Percentiles rank a stretch among this genome's conserved stretches.
Conservation (phyloP, 1,140 invertebrate species). For the Chymomyza costata region DNA sequence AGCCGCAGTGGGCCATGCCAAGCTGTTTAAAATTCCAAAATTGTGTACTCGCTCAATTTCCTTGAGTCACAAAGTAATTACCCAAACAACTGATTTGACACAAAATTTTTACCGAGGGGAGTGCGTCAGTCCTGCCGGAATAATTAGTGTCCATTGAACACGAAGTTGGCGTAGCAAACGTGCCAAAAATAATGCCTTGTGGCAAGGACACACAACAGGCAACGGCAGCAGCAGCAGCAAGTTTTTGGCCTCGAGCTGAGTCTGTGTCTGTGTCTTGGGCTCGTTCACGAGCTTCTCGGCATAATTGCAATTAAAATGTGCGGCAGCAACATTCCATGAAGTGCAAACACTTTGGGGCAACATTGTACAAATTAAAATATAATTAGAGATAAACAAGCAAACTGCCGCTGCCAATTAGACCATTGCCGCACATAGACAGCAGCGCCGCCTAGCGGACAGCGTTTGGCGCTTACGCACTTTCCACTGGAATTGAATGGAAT, state of each 20-base stretch:
- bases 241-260: slow-evolving; percentile 14
- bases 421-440: slow-evolving; percentile 14
- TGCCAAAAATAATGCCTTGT: slow-evolving; percentile 55
- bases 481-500: slow-evolving; percentile 60
- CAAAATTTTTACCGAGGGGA: slow-evolving; percentile 32
- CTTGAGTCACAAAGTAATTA: slow-evolving; percentile 72
- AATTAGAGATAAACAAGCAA: slow-evolving; percentile 69
- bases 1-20: no score
- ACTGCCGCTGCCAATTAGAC: slow-evolving; percentile 38
- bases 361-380: slow-evolving; percentile 69
- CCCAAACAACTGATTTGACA: slow-evolving; percentile 56
- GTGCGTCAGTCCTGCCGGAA: slow-evolving; percentile 41
- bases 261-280: slow-evolving; percentile 11
- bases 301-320: slow-evolving; percentile 74
- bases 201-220: slow-evolving; percentile 52
- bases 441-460: slow-evolving; percentile 46
- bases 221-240: neutral
- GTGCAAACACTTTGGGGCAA: slow-evolving; percentile 63
- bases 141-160: slow-evolving; percentile 64
- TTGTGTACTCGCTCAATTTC: slow-evolving; percentile 74
- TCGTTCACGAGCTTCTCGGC: slow-evolving; percentile 4
- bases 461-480: slow-evolving; percentile 49
- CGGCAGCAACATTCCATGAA: slow-evolving; percentile 35
- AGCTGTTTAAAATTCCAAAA: slow-evolving; percentile 67
- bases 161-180: slow-evolving; percentile 19